phyloP scores from a whole-genome alignment of 2,113 vertebrate species.

The Pundamilia nyererei region DNA sequence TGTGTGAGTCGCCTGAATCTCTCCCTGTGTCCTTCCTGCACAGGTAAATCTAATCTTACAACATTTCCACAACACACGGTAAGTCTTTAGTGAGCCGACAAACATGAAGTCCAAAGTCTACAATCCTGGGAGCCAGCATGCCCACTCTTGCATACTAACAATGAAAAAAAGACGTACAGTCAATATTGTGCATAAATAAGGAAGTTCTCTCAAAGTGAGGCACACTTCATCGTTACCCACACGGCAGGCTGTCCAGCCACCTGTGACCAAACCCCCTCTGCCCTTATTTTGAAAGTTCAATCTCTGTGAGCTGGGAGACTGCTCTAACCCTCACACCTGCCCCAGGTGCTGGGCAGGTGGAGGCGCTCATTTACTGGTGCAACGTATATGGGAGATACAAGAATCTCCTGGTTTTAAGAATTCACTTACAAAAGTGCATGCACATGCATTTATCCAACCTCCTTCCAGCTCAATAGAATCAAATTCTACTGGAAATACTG shows the following conservation, averaged over 20 bases:
- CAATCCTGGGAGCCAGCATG: neutral
- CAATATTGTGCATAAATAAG: neutral
- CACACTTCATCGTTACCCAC: neutral
- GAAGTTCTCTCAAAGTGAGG: neutral
- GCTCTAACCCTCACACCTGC: neutral
- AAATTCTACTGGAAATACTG: neutral
- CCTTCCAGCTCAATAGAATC: neutral
- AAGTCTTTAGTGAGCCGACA: neutral
- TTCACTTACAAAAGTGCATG: neutral
- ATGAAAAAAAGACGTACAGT: neutral
- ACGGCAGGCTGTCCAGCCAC: neutral
- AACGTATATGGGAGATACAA: neutral
- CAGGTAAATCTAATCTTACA: neutral
- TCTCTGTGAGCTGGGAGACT: neutral
- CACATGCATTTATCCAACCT: neutral
- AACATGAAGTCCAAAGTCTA: neutral
- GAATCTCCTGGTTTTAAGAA: neutral
- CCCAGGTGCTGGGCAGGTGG: neutral
- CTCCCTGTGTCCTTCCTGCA: neutral
- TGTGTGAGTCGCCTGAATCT: neutral
- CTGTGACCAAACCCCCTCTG: neutral
- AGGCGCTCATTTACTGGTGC: neutral
- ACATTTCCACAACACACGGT: neutral
- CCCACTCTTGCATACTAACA: neutral
- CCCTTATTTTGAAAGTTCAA: neutral